phyloP scores from a whole-genome alignment of 2,797 vertebrate genomes.

The Echeneis naucrates region DNA sequence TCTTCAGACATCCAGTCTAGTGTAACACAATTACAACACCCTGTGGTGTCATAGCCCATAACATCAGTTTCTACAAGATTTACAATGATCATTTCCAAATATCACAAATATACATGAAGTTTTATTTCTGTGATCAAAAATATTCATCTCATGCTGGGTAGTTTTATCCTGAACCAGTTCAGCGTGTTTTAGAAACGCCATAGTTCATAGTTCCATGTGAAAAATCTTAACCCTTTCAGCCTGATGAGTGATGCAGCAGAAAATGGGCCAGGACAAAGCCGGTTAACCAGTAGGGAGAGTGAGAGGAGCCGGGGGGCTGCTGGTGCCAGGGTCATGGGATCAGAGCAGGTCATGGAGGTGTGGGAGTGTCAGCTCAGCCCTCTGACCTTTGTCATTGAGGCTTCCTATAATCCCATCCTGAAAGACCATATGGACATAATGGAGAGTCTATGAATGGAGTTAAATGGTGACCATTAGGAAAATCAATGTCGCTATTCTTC shows the following conservation, averaged over 20 bases:
- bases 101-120: too few species aligned
- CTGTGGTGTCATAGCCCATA: too few species aligned
- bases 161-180: too few species aligned
- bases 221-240: not conserved
- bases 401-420: constrained; percentile 81
- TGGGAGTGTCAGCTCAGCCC: constrained; percentile 82
- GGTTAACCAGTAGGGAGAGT: constrained; percentile 66
- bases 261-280: constrained; percentile 73
- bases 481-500: constrained; percentile 81
- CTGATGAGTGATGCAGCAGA: constrained; percentile 69
- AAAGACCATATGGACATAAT: constrained; percentile 82
- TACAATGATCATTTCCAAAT: too few species aligned
- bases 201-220: too few species aligned
- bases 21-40: too few species aligned
- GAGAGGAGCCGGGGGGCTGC: constrained; percentile 50
- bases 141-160: too few species aligned
- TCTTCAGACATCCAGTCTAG: too few species aligned
- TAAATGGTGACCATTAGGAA: constrained; percentile 81
- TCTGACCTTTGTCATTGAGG: constrained; percentile 82
- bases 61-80: too few species aligned
- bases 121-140: too few species aligned
- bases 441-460: constrained; percentile 78
- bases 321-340: constrained; percentile 81
- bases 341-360: constrained; percentile 78
- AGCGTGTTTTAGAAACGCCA: too few species aligned